phyloP scores from a whole-genome alignment of 2,797 vertebrate species.

The Macropodus opercularis region DNA sequence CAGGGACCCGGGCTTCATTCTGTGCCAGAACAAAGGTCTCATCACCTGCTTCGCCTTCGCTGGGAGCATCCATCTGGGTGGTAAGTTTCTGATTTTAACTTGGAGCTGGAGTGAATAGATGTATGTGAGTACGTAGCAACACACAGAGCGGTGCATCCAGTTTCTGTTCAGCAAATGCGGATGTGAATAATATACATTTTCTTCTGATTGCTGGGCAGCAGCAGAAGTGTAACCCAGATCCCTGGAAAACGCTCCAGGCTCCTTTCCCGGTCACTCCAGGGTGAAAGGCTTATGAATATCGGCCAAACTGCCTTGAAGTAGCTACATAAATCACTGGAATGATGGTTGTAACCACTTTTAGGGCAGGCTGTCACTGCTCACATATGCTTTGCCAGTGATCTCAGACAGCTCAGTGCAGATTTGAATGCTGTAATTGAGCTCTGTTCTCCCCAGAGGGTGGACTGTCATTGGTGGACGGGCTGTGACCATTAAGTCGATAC shows the following conservation, averaged over 20 bases:
- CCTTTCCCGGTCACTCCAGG: conserved; percentile 44
- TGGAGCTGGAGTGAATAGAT: background rate
- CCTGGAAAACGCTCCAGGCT: conserved; percentile 44
- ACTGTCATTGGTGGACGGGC: conserved; percentile 60
- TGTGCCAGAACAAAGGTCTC: conserved; percentile 4
- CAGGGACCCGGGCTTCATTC: conserved; percentile 26
- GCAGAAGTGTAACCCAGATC: conserved; percentile 50
- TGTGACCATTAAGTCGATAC: conserved; percentile 58
- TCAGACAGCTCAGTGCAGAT: conserved; percentile 59
- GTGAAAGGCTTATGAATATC: conserved; percentile 46
- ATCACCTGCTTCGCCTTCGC: background rate
- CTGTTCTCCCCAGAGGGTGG: conserved; percentile 31
- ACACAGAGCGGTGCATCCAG: background rate
- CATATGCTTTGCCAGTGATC: conserved; percentile 53
- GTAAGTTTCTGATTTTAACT: conserved; percentile 47
- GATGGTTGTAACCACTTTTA: conserved; percentile 37
- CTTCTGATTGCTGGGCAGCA: conserved; percentile 26
- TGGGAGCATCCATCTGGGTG: conserved; percentile 14
- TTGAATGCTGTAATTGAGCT: conserved; percentile 71
- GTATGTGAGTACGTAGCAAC: background rate
- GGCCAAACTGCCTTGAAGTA: conserved; percentile 31
- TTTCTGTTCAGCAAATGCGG: conserved; percentile 19
- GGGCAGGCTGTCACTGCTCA: conserved; percentile 53
- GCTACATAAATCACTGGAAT: conserved; percentile 47
- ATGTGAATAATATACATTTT: conserved; percentile 28